A percentile compares a stretch with the other conserved stretches of the same genome.
Conservation (phyloP, 2,113 vertebrate genomes). For the Chinchilla lanigera region DNA sequence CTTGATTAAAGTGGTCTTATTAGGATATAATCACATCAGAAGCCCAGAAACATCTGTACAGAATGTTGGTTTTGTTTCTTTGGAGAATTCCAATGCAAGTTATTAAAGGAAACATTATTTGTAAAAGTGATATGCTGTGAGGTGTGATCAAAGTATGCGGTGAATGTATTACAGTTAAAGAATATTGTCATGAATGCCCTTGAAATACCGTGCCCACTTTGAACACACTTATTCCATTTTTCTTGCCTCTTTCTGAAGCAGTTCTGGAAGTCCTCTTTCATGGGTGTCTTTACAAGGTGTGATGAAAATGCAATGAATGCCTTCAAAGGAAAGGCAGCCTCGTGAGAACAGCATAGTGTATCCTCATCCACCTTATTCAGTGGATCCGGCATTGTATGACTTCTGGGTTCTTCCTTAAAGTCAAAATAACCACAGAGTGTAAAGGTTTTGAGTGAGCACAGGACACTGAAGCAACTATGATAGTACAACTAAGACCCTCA, state of each 20-base stretch:
- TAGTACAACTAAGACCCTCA: not conserved
- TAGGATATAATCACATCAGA: not conserved
- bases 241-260: not conserved
- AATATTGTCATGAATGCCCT: not conserved
- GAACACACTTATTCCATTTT: not conserved
- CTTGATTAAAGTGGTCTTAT: not conserved
- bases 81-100: not conserved
- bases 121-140: not conserved
- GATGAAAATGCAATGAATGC: not conserved
- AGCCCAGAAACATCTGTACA: not conserved
- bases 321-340: not conserved
- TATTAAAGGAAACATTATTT: not conserved
- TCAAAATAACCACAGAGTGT: not conserved
- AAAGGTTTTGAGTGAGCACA: not conserved
- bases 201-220: not conserved
- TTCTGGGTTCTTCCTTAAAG: not conserved
- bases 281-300: not conserved
- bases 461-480: not conserved
- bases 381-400: not conserved
- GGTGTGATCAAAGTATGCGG: not conserved
- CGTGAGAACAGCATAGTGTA: not conserved
- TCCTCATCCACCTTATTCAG: not conserved
- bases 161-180: not conserved
- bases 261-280: not conserved
- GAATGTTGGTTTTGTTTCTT: not conserved